Percentiles rank a stretch among this genome's conserved stretches.
phyloP scores from a whole-genome alignment of 92 coral and sea anemone species.

The Meandrina meandrites region DNA sequence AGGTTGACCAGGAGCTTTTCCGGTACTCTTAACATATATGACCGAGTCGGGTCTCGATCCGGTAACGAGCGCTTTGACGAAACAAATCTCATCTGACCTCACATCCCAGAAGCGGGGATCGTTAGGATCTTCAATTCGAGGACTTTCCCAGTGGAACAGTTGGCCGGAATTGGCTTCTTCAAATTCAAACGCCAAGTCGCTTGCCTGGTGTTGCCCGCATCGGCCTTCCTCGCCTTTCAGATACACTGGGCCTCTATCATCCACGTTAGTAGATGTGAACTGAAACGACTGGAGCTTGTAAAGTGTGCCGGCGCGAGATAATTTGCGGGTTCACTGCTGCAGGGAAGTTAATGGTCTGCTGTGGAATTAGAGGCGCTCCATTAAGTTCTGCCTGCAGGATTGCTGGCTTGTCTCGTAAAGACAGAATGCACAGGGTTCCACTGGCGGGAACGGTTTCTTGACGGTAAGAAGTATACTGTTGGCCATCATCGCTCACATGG shows the following conservation, averaged over 20 bases:
- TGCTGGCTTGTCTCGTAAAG: background rate
- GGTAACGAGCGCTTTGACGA: slow-evolving; percentile 20
- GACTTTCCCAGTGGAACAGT: background rate
- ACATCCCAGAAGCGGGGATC: background rate
- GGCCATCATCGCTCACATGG: background rate
- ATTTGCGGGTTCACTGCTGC: slow-evolving; percentile 9
- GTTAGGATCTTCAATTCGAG: background rate
- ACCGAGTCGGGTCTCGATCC: slow-evolving; percentile 10
- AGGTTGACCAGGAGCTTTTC: background rate
- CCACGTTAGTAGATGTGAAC: background rate
- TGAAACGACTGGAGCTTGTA: slow-evolving; percentile 14
- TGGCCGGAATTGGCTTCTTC: background rate
- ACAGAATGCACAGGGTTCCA: slow-evolving; percentile 14
- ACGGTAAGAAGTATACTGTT: slow-evolving; percentile 16
- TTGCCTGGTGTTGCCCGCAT: background rate
- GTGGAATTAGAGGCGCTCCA: slow-evolving; percentile 18
- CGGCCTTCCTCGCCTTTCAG: background rate
- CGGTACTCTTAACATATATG: slow-evolving; percentile 12
- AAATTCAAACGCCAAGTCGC: slow-evolving; percentile 19
- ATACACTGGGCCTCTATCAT: background rate
- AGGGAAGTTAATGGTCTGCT: slow-evolving; percentile 2
- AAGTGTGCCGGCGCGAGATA: background rate
- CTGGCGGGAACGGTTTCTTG: slow-evolving; percentile 22
- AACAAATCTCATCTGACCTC: background rate
- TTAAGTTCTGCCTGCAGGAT: slow-evolving; percentile 19